Evolutionary conservation across 2,888 invertebrate species (phyloP).

Genomic region (Acanthosepion esculentum): DNA sequence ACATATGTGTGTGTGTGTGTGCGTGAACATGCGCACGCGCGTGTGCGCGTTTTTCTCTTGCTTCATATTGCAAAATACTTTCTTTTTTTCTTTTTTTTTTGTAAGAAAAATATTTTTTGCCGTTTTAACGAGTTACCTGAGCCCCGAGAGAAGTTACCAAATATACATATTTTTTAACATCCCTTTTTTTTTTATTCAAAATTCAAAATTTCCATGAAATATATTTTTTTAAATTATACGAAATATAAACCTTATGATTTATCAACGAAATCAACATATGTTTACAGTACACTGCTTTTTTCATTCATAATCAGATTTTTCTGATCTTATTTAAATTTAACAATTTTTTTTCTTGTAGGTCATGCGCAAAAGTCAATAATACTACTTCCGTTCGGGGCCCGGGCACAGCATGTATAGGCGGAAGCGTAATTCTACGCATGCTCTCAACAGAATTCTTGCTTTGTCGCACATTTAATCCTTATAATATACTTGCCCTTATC

Average conservation of each 20-base stretch:
- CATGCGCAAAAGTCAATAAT: slow-evolving; percentile 47
- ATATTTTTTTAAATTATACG: too few species aligned
- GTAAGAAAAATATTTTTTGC: too few species aligned
- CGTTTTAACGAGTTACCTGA: too few species aligned
- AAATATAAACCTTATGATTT: background rate
- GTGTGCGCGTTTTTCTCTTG: background rate
- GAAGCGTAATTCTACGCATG: background rate
- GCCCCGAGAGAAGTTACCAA: too few species aligned
- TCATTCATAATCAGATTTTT: too few species aligned
- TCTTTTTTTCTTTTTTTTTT: too few species aligned
- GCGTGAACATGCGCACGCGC: background rate
- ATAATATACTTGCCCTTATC: background rate
- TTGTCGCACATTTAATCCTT: background rate
- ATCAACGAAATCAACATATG: too few species aligned
- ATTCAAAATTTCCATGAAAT: too few species aligned
- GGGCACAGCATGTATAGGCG: background rate
- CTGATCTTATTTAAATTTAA: too few species aligned
- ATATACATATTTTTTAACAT: too few species aligned
- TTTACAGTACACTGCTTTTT: too few species aligned
- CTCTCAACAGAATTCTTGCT: background rate
- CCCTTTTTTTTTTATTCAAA: too few species aligned
- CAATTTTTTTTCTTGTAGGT: background rate
- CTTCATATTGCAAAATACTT: background rate
- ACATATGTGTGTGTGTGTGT: background rate
- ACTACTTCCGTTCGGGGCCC: slow-evolving; percentile 40